Conservation (phyloP, 2,888 invertebrate genomes). For the Cynaeus angustus region DNA sequence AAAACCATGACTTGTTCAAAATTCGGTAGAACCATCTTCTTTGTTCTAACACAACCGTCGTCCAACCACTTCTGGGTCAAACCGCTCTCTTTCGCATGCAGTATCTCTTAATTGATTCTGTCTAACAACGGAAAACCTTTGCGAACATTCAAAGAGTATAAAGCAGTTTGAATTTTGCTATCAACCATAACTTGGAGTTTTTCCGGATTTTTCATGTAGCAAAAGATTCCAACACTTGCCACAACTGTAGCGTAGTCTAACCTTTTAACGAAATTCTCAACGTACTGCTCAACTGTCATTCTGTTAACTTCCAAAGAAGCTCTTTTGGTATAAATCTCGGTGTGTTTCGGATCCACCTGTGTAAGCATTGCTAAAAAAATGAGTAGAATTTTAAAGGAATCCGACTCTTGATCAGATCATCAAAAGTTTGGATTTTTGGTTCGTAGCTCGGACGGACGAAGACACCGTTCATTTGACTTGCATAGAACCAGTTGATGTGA, state of each 20-base stretch:
- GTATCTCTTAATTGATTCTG: not conserved
- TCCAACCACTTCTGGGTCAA: not conserved
- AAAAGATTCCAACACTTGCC: not conserved
- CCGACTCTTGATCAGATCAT: not conserved
- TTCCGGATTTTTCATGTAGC: not conserved
- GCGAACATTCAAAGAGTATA: not conserved
- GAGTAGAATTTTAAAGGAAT: not conserved
- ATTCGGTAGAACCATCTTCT: not conserved
- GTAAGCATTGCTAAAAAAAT: not conserved
- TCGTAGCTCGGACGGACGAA: not conserved
- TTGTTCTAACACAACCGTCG: not conserved
- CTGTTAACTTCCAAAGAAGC: not conserved
- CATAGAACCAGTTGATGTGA: not conserved
- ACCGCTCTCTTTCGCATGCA: not conserved
- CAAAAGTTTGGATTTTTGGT: not conserved
- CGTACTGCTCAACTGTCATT: not conserved
- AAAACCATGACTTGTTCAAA: too few relatives aligned
- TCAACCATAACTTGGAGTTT: not conserved
- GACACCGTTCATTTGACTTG: conserved; percentile 2
- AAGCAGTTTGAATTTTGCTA: not conserved
- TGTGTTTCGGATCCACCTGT: not conserved
- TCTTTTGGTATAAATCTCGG: not conserved
- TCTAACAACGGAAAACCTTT: conserved; percentile 10
- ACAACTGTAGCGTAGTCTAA: not conserved
- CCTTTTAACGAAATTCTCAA: not conserved